A percentile compares a stretch with the other conserved stretches of the same genome.
Conservation (phyloP, 2,113 vertebrate species). For the Perca flavescens region DNA sequence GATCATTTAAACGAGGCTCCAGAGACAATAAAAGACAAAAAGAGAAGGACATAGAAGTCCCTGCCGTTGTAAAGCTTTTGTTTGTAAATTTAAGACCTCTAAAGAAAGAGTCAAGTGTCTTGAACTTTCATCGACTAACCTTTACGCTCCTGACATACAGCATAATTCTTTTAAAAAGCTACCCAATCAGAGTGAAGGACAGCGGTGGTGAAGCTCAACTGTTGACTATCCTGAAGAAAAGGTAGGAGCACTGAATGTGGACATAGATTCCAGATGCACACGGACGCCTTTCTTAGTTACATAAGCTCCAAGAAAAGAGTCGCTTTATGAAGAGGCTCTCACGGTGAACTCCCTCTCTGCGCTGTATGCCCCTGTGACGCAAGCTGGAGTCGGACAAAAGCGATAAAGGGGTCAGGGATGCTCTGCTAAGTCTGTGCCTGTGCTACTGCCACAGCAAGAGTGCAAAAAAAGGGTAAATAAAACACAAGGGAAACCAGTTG, state of each 20-base stretch:
- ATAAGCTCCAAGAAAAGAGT: conserved; percentile 15
- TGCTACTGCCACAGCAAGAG: not conserved
- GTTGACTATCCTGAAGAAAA: conserved; percentile 12
- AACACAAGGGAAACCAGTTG: not conserved
- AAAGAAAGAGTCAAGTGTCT: not conserved
- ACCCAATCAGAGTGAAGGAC: conserved; percentile 15
- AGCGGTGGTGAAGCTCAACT: not conserved
- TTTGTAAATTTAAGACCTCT: not conserved
- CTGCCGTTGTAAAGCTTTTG: not conserved
- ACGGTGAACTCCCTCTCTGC: not conserved
- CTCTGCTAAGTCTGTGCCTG: not conserved
- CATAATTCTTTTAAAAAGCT: not conserved
- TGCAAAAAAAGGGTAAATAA: not conserved
- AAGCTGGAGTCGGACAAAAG: conserved; percentile 27
- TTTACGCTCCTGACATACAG: not conserved
- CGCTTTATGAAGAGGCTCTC: conserved; percentile 7
- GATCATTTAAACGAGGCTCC: not conserved
- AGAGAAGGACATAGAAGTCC: not conserved
- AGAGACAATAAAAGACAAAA: conserved; percentile 9
- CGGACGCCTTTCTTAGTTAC: conserved; percentile 22
- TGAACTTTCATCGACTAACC: not conserved
- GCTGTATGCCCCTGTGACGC: conserved; percentile 20
- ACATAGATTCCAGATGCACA: conserved; percentile 5
- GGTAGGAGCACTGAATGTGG: conserved; percentile 11
- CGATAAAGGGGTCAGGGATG: conserved; percentile 11